These are phyloP conservation scores for Tiliqua scincoides DNA, from an alignment of 2,113 vertebrate genomes.

Conservation along the genomic window DNA sequence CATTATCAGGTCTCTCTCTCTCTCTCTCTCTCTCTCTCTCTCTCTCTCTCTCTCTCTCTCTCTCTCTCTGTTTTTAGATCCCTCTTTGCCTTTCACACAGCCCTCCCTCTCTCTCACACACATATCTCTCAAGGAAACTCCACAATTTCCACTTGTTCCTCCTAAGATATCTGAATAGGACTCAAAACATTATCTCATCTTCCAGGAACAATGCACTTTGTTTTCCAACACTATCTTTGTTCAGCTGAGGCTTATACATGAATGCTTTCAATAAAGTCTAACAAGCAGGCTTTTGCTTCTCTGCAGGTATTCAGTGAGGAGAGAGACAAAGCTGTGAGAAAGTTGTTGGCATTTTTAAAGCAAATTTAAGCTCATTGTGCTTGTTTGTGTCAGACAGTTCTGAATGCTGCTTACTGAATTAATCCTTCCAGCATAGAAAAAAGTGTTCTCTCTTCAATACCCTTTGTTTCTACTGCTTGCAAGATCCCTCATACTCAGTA, in stretches of 20 bases:
- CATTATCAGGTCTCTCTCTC: not conserved
- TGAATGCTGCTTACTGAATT: constrained; percentile 25
- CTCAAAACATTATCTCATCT: constrained; percentile 22
- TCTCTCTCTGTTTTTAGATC: not conserved
- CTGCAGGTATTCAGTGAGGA: constrained; percentile 15
- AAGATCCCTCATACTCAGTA: constrained; percentile 1
- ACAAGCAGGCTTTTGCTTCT: constrained; percentile 24
- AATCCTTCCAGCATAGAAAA: not conserved
- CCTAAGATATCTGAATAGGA: not conserved
- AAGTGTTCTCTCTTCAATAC: constrained; percentile 14
- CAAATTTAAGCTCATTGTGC: constrained; percentile 8
- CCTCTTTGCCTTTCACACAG: not conserved
- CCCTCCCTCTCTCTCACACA: not conserved
- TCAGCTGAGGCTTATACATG: constrained; percentile 8
- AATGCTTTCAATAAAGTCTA: constrained; percentile 14
- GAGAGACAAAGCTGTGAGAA: constrained; percentile 26
- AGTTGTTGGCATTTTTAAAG: constrained; percentile 17
- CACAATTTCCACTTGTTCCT: not conserved
- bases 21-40: not conserved
- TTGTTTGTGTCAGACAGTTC: constrained; percentile 29
- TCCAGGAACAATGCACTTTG: not conserved
- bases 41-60: not conserved
- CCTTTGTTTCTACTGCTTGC: not conserved
- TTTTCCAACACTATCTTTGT: constrained; percentile 18
- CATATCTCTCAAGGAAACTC: not conserved